Conservation (phyloP, 2,888 invertebrate genomes). For the Hetaerina titia region DNA sequence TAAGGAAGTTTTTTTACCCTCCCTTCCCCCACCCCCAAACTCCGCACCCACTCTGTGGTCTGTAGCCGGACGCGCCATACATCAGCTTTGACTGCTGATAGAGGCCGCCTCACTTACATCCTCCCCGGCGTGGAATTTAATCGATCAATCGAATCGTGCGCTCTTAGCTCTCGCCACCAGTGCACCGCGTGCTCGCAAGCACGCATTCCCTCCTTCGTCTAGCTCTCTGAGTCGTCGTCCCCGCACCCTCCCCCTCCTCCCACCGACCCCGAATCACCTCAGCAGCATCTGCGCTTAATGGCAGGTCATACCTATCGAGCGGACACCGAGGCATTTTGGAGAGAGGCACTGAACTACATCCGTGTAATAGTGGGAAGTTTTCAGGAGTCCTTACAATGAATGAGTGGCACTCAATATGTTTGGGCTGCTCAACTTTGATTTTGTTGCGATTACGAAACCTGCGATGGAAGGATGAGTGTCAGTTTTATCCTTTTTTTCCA, state of each 20-base stretch:
- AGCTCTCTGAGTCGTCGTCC: too few relatives aligned
- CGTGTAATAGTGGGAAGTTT: not conserved
- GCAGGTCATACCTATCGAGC: not conserved
- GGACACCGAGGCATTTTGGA: not conserved
- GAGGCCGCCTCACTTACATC: not conserved
- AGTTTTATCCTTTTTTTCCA: too few relatives aligned
- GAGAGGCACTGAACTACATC: not conserved
- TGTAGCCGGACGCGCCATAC: not conserved
- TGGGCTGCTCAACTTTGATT: too few relatives aligned
- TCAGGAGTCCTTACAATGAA: too few relatives aligned
- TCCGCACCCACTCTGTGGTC: too few relatives aligned
- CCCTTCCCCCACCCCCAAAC: too few relatives aligned
- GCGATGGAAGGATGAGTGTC: too few relatives aligned
- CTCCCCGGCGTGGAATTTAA: slow-evolving; percentile 43
- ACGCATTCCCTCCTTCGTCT: not conserved
- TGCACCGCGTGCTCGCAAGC: not conserved
- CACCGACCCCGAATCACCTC: not conserved
- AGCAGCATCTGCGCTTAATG: not conserved
- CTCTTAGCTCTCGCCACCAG: not conserved
- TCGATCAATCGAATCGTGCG: not conserved
- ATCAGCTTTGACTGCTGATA: slow-evolving; percentile 44
- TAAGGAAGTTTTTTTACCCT: too few relatives aligned
- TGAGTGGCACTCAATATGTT: too few relatives aligned
- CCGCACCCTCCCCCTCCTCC: not conserved
- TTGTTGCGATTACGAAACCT: too few relatives aligned